Conservation (phyloP, 2,797 vertebrate genomes). For the Benthosema pterotum region DNA sequence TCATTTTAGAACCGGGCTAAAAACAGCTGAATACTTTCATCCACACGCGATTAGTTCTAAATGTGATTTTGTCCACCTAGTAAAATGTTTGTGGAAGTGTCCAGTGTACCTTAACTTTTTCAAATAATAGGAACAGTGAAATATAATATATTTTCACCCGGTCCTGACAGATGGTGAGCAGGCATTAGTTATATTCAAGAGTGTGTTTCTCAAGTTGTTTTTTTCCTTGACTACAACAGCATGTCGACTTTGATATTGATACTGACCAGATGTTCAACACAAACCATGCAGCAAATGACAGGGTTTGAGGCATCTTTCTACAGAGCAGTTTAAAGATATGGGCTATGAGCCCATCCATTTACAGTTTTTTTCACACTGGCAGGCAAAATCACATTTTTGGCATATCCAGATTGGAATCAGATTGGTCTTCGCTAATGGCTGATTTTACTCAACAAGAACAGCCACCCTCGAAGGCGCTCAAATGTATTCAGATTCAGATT, state of each 20-base stretch:
- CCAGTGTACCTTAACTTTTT: constrained; percentile 30
- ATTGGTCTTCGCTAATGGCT: too few species aligned
- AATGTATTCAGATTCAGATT: too few species aligned
- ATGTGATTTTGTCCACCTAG: constrained; percentile 45
- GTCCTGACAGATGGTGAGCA: constrained; percentile 8
- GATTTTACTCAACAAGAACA: too few species aligned
- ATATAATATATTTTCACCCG: constrained; percentile 20
- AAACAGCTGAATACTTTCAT: constrained; percentile 40
- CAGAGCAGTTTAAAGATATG: not conserved
- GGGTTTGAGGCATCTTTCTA: not conserved
- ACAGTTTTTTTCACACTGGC: too few species aligned
- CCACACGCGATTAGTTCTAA: constrained; percentile 9
- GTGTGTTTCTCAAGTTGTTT: constrained; percentile 9
- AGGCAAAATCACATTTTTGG: too few species aligned
- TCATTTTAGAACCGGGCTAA: constrained; percentile 34
- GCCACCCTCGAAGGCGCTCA: too few species aligned
- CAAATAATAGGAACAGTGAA: constrained; percentile 29
- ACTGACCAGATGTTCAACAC: constrained; percentile 17
- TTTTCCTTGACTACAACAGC: not conserved
- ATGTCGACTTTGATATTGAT: not conserved
- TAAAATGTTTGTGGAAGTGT: constrained; percentile 48
- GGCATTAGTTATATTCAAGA: not conserved
- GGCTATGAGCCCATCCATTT: too few species aligned
- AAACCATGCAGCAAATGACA: not conserved
- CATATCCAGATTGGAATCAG: too few species aligned